Conservation (phyloP, 2,797 vertebrate genomes). For the Avahi laniger region DNA sequence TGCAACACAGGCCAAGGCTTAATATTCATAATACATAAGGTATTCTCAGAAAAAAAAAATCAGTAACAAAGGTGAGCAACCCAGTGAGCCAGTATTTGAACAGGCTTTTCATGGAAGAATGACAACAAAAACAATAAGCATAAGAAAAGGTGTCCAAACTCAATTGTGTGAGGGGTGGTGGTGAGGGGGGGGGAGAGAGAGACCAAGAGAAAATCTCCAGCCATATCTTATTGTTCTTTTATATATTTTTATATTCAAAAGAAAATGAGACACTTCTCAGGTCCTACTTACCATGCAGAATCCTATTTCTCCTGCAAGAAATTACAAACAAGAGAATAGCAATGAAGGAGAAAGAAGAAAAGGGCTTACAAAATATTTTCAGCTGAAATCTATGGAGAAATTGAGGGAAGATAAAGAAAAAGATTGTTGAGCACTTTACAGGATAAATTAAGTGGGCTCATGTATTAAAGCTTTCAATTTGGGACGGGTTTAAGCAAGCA, state of each 20-base stretch:
- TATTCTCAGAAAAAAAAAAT: background rate
- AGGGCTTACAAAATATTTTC: background rate
- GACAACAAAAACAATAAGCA: background rate
- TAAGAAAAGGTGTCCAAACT: background rate
- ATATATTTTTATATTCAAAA: constrained; percentile 1
- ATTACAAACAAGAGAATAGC: background rate
- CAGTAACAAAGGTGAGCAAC: background rate
- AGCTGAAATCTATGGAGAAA: background rate
- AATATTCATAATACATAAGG: background rate
- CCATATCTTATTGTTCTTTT: background rate
- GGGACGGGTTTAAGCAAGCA: background rate
- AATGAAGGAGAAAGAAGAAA: background rate
- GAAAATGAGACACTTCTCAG: background rate
- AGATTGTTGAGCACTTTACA: background rate
- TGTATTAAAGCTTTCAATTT: background rate
- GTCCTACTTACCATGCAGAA: background rate
- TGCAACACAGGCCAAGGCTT: background rate
- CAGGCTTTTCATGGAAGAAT: background rate
- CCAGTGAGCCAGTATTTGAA: background rate
- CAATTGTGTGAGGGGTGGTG: background rate
- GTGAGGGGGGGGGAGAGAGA: background rate
- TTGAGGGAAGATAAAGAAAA: background rate
- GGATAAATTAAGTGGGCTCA: background rate
- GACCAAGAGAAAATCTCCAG: background rate
- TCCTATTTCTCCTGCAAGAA: background rate